These are phyloP conservation scores for Yponomeuta plumbellus DNA, from an alignment of 2,888 invertebrate genomes.

Conservation along the genomic window DNA sequence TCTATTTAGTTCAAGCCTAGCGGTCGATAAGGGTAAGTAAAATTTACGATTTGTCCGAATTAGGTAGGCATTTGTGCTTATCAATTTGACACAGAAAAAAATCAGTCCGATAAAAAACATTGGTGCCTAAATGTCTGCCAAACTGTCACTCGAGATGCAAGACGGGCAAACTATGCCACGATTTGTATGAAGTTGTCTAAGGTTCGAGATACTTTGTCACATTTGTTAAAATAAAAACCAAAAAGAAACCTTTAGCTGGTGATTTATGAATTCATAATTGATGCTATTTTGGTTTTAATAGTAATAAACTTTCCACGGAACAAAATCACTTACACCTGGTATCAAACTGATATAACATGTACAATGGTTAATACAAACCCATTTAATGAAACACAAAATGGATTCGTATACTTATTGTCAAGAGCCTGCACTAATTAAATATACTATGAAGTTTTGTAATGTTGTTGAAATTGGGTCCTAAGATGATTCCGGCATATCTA, in stretches of 20 bases:
- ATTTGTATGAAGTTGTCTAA: not conserved
- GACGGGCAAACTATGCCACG: not conserved
- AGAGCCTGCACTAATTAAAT: not conserved
- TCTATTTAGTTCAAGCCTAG: conserved; percentile 13
- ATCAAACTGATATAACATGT: no score
- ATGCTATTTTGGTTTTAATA: no score
- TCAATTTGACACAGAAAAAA: conserved; percentile 7
- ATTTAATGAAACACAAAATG: no score
- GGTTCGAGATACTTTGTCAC: not conserved
- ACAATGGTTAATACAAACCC: no score
- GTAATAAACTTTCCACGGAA: no score
- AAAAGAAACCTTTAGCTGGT: no score
- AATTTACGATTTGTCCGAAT: conserved; percentile 13
- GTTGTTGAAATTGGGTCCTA: not conserved
- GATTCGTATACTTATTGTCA: not conserved
- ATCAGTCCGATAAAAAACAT: not conserved
- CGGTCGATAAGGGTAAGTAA: conserved; percentile 4
- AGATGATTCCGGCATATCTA: not conserved
- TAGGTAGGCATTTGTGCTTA: not conserved
- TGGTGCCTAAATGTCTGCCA: conserved; percentile 3
- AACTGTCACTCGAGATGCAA: not conserved
- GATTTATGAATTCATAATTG: no score
- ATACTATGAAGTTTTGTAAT: not conserved
- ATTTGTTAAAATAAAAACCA: no score
- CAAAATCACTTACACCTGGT: no score